A percentile compares a stretch with the other conserved stretches of the same genome.
These are phyloP conservation scores for Phataginus tricuspis DNA, from an alignment of 2,797 vertebrate genomes.

Conservation along the genomic window DNA sequence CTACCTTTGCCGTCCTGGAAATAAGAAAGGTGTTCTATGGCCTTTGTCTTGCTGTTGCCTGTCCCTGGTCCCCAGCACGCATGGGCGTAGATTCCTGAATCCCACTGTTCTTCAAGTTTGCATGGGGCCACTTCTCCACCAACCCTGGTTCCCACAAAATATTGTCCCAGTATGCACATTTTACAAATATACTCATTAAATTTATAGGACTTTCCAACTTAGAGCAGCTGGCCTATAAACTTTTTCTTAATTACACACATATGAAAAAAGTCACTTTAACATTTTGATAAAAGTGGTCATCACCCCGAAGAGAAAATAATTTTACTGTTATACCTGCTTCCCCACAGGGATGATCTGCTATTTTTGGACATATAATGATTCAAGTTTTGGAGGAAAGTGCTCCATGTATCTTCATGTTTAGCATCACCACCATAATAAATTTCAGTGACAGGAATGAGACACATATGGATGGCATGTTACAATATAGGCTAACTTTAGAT, in stretches of 20 bases:
- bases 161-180: slow-evolving; percentile 77
- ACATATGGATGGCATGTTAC: slow-evolving; percentile 50
- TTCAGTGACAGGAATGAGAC: slow-evolving; percentile 57
- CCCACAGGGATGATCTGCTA: slow-evolving; percentile 81
- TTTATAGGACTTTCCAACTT: slow-evolving; percentile 85
- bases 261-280: slow-evolving; percentile 81
- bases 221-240: slow-evolving; percentile 84
- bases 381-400: slow-evolving; percentile 78
- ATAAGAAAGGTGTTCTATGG: slow-evolving; percentile 53
- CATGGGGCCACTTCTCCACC: slow-evolving; percentile 78
- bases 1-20: slow-evolving; percentile 31
- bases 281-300: slow-evolving; percentile 84
- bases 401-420: slow-evolving; percentile 73
- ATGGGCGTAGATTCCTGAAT: slow-evolving; percentile 59
- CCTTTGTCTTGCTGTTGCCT: neutral
- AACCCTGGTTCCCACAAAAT: slow-evolving; percentile 77
- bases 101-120: slow-evolving; percentile 73
- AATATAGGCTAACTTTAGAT: slow-evolving; percentile 54
- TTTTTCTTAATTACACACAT: slow-evolving; percentile 83
- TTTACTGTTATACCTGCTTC: slow-evolving; percentile 82
- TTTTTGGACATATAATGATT: slow-evolving; percentile 80
- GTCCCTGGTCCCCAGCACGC: neutral
- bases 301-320: slow-evolving; percentile 84
- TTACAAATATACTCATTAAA: slow-evolving; percentile 81
- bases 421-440: slow-evolving; percentile 72